Percentiles rank a stretch among this genome's conserved stretches.
These are phyloP conservation scores for Pandemis corylana DNA, from an alignment of 2,888 invertebrate species.

Conservation along the genomic window DNA sequence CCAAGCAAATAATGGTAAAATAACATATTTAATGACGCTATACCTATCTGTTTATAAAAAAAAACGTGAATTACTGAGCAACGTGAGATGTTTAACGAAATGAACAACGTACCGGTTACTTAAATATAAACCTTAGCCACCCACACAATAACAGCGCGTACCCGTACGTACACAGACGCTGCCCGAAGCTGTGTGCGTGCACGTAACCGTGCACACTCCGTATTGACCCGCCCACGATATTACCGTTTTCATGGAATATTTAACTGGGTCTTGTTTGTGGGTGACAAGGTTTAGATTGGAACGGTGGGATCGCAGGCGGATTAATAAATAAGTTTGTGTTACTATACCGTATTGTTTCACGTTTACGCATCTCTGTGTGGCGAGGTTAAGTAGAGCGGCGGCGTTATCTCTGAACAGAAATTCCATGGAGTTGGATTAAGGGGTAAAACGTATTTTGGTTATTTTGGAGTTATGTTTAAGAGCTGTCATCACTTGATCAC, in stretches of 20 bases:
- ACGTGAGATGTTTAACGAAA: constrained; percentile 64
- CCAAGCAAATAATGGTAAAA: not conserved
- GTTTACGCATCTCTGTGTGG: constrained; percentile 83
- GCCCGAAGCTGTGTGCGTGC: constrained; percentile 62
- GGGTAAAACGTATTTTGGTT: constrained; percentile 55
- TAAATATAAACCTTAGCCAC: constrained; percentile 79
- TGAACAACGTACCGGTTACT: constrained; percentile 65
- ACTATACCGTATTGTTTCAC: constrained; percentile 84
- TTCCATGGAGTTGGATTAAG: constrained; percentile 77
- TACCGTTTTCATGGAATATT: constrained; percentile 48
- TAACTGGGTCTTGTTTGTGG: constrained; percentile 51
- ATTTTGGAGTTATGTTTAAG: not conserved
- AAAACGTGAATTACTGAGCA: constrained; percentile 47
- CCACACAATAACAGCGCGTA: constrained; percentile 60
- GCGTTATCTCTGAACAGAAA: constrained; percentile 82
- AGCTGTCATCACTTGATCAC: too few relatives aligned
- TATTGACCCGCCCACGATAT: constrained; percentile 44
- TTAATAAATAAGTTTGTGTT: constrained; percentile 72
- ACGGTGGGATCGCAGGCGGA: constrained; percentile 46
- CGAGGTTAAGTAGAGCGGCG: constrained; percentile 85
- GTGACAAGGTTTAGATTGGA: constrained; percentile 51
- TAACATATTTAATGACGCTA: constrained; percentile 1
- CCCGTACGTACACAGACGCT: constrained; percentile 35
- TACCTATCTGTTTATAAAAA: constrained; percentile 17
- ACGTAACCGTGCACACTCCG: constrained; percentile 58